A percentile compares a stretch with the other conserved stretches of the same genome.
These are phyloP conservation scores for Junonia oenone DNA, from an alignment of 2,888 invertebrate species.

Conservation along the genomic window DNA sequence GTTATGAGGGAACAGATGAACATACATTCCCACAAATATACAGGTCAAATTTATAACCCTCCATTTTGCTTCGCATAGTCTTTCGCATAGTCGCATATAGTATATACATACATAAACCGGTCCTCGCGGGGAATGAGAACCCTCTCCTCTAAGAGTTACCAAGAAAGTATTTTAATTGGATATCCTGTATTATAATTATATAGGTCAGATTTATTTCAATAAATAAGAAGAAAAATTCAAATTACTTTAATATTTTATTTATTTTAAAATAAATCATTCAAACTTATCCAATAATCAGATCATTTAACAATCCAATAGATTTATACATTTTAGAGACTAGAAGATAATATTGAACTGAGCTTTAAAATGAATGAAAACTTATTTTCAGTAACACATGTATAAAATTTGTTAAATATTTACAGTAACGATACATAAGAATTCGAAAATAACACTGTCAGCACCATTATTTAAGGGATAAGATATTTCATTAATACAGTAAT, in stretches of 20 bases:
- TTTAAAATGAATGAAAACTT: conserved; percentile 33
- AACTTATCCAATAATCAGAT: conserved; percentile 58
- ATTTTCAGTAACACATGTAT: conserved; percentile 23
- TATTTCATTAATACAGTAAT: not conserved
- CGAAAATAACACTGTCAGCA: conserved; percentile 40
- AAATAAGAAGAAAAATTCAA: no score
- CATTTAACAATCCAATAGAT: conserved; percentile 56
- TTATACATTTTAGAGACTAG: conserved; percentile 71
- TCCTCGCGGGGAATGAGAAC: no score
- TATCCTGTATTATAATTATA: no score
- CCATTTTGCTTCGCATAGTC: no score
- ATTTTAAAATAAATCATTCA: conserved; percentile 63
- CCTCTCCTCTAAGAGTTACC: no score
- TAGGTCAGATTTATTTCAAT: no score
- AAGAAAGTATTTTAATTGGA: no score
- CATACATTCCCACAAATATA: no score
- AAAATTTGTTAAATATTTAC: conserved; percentile 34
- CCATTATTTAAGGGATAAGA: conserved; percentile 38
- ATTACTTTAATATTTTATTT: conserved; percentile 42
- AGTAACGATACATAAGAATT: conserved; percentile 27
- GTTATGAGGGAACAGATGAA: no score
- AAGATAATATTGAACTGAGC: conserved; percentile 66
- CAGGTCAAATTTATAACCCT: no score
- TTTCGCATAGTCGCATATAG: no score
- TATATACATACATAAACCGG: no score